These are phyloP conservation scores for Rachycentron canadum DNA, from an alignment of 2,797 vertebrate species.

Conservation along the genomic window DNA sequence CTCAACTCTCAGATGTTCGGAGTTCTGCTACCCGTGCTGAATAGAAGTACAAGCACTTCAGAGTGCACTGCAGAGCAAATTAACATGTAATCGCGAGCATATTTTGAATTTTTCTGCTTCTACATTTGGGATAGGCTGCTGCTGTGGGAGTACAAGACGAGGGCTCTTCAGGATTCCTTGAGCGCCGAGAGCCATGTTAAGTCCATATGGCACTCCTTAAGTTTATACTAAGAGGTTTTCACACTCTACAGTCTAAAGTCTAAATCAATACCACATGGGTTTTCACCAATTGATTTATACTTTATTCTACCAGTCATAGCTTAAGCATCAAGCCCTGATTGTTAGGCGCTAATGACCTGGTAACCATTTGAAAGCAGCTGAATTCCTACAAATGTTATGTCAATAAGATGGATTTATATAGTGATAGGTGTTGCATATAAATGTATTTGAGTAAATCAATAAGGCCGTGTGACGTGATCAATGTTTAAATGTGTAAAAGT, in stretches of 20 bases:
- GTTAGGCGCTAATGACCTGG: conserved; percentile 69
- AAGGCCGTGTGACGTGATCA: conserved; percentile 57
- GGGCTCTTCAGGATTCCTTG: conserved; percentile 47
- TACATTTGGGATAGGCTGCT: conserved; percentile 29
- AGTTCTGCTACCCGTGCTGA: conserved; percentile 38
- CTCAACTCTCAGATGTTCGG: conserved; percentile 57
- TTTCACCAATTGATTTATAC: conserved; percentile 72
- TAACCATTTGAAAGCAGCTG: conserved; percentile 67
- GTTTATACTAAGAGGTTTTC: conserved; percentile 44
- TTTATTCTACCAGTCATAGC: conserved; percentile 44
- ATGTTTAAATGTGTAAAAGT: conserved; percentile 71
- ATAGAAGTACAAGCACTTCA: conserved; percentile 55
- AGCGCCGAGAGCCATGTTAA: conserved; percentile 30
- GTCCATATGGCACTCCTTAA: conserved; percentile 40
- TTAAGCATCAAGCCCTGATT: conserved; percentile 58
- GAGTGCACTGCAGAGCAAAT: conserved; percentile 53
- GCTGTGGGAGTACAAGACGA: conserved; percentile 38
- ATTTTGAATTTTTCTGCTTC: conserved; percentile 51
- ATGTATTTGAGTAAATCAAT: conserved; percentile 71
- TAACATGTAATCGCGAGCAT: conserved; percentile 65
- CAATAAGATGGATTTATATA: conserved; percentile 73
- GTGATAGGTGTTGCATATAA: conserved; percentile 62
- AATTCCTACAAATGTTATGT: conserved; percentile 79
- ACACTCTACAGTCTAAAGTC: conserved; percentile 48
- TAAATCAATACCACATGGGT: conserved; percentile 61